Percentiles rank a stretch among this genome's conserved stretches.
These are phyloP conservation scores for Volucella inanis DNA, from an alignment of 2,888 invertebrate species.

Conservation along the genomic window DNA sequence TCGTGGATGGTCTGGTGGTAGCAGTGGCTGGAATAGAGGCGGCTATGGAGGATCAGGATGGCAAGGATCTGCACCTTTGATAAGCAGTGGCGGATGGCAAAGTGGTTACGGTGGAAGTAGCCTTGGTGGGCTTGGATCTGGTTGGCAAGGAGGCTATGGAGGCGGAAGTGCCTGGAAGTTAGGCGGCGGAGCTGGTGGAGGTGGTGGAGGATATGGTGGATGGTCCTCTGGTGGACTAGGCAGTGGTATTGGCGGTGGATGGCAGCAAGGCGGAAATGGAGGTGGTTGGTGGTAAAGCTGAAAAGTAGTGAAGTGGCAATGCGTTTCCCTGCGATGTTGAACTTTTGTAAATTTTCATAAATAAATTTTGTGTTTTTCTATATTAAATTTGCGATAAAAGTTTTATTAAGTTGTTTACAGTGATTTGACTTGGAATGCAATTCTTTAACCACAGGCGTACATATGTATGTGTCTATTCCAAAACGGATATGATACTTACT, in stretches of 20 bases:
- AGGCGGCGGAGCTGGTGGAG: constrained; percentile 44
- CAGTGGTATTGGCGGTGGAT: constrained; percentile 58
- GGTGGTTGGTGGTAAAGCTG: constrained; percentile 63
- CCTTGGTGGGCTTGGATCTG: constrained; percentile 48
- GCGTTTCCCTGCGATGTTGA: no score
- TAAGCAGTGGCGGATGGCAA: constrained; percentile 60
- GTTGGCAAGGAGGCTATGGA: constrained; percentile 62
- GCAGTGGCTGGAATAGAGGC: constrained; percentile 75
- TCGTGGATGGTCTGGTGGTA: constrained; percentile 68
- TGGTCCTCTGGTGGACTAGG: constrained; percentile 69
- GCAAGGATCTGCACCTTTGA: constrained; percentile 33
- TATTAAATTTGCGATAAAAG: not conserved
- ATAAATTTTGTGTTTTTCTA: no score
- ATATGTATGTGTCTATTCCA: no score
- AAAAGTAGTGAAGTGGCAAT: not conserved
- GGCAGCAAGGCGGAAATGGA: constrained; percentile 60
- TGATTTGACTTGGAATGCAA: no score
- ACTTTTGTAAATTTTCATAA: no score
- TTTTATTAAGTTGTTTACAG: no score
- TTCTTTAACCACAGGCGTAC: no score
- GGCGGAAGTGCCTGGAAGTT: constrained; percentile 68
- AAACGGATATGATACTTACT: no score
- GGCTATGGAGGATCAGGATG: constrained; percentile 18
- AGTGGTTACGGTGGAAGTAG: constrained; percentile 57
- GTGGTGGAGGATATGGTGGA: constrained; percentile 39